phyloP scores from a whole-genome alignment of 1,140 invertebrate genomes.

The Megathymus violae region DNA sequence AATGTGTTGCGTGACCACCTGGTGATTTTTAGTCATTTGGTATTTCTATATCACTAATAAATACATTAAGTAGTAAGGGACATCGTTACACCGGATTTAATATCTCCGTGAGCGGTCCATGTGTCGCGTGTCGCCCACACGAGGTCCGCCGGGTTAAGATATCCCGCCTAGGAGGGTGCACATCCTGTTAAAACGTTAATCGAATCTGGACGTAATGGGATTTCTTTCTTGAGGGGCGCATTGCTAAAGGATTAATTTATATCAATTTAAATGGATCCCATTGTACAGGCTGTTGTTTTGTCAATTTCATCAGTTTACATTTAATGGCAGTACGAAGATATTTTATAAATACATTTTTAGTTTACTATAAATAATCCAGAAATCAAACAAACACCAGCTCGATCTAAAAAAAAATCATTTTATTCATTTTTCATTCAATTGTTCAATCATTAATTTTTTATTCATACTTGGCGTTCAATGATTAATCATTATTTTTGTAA shows the following conservation, averaged over 20 bases:
- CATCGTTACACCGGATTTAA: background rate
- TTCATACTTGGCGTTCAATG: too few relatives aligned
- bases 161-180: slow-evolving; percentile 42
- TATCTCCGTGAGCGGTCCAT: slow-evolving; percentile 4
- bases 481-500: too few relatives aligned
- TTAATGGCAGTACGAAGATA: too few relatives aligned
- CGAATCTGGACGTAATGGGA: slow-evolving; percentile 80
- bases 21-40: too few relatives aligned
- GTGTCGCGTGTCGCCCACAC: slow-evolving; percentile 13
- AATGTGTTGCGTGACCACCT: too few relatives aligned
- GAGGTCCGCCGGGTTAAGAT: slow-evolving; percentile 35
- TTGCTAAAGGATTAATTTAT: slow-evolving; percentile 82
- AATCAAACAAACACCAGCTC: too few relatives aligned
- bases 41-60: slow-evolving; percentile 4
- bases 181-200: slow-evolving; percentile 78
- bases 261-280: slow-evolving; percentile 79
- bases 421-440: too few relatives aligned
- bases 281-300: slow-evolving; percentile 57
- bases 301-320: slow-evolving; percentile 28
- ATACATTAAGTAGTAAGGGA: background rate
- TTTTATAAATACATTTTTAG: too few relatives aligned
- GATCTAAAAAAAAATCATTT: too few relatives aligned
- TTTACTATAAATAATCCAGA: too few relatives aligned
- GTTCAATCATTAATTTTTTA: too few relatives aligned
- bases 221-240: slow-evolving; percentile 81